Base-by-base conservation (phyloP, 2,888 invertebrate species). In the Holacanthella duospinosa region DNA sequence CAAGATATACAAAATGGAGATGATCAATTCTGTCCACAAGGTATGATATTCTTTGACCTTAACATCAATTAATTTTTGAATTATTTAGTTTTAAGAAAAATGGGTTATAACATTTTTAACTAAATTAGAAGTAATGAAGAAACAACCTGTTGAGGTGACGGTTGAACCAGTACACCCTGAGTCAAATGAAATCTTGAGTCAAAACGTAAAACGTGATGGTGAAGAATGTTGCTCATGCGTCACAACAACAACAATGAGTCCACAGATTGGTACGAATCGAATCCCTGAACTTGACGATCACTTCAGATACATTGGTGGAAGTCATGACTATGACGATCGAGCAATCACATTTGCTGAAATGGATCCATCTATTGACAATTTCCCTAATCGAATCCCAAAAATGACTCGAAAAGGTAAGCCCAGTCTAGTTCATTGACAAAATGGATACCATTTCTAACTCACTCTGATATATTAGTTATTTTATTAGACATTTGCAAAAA, bases 1-100 rank as follows among this genome's bases (percentile, higher is more conserved):
- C 71, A 69, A 60, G 66, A 67, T 61, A 65, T 71, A 16, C 62
- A 59, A 26, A 29, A 59, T 0, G 71, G 71, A 28, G 65, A 65
- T 59, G 61, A 29, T 19, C 60, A 65, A 26, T 36, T 65, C 24
- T 71, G 71, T 60, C 69, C 68, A 21, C 25, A 43, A 55, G 69
- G 68, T 70, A 60, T n/a, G 21, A 21, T 29, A 48, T 29, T 28
- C 36, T 36, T 36, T 36, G 16, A 9, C 36, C 36, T 36, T 36
- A 16, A 16, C 36, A 9, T 6, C 36, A 36, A 36, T 36, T 9
- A 36, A 6, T 6, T 6, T 36, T 6, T 36, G 6, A 16, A 16
- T 36, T 36, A 36, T 16, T 36, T 6, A 16, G 16, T 36, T 36
- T 36, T 36, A 16, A 36, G 16, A 36, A 36, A 36, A 36, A 36